Evolutionary conservation across 2,113 vertebrate genomes (phyloP).

Genomic region (Miniopterus natalensis): DNA sequence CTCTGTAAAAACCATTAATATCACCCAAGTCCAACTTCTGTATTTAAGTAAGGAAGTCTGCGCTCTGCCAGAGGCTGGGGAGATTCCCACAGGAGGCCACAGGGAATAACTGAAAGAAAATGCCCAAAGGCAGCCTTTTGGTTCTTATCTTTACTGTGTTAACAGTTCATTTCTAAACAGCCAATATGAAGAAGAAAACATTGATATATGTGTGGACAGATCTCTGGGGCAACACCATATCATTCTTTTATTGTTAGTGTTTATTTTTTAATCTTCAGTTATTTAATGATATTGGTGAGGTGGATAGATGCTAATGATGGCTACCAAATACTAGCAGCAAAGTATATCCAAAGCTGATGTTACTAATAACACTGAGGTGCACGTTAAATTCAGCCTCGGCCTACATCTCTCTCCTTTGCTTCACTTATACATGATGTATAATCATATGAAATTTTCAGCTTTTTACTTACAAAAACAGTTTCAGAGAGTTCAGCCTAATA

Average conservation of each 20-base stretch:
- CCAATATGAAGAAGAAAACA: neutral
- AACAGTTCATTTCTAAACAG: conserved; percentile 51
- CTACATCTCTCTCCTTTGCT: neutral
- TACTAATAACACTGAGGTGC: neutral
- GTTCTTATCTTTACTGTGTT: conserved; percentile 38
- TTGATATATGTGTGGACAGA: neutral
- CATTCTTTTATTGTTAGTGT: neutral
- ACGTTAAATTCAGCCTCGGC: neutral
- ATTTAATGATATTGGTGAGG: neutral
- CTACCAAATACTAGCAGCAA: neutral
- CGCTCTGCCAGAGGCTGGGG: too few relatives aligned
- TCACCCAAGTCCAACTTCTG: conserved; percentile 14
- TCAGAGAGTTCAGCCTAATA: neutral
- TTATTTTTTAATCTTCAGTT: neutral
- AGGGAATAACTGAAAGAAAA: conserved; percentile 5
- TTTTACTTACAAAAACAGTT: neutral
- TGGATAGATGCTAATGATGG: neutral
- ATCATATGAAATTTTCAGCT: neutral
- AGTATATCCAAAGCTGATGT: neutral
- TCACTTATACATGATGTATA: neutral
- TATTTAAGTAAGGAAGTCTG: conserved; percentile 23
- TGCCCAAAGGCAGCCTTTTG: neutral
- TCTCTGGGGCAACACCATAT: neutral
- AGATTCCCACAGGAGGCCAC: neutral
- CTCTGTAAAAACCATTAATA: neutral